Percentiles rank a stretch among this genome's conserved stretches.
These are phyloP conservation scores for Meriones psammophilus DNA, from an alignment of 2,797 vertebrate genomes.

Conservation along the genomic window DNA sequence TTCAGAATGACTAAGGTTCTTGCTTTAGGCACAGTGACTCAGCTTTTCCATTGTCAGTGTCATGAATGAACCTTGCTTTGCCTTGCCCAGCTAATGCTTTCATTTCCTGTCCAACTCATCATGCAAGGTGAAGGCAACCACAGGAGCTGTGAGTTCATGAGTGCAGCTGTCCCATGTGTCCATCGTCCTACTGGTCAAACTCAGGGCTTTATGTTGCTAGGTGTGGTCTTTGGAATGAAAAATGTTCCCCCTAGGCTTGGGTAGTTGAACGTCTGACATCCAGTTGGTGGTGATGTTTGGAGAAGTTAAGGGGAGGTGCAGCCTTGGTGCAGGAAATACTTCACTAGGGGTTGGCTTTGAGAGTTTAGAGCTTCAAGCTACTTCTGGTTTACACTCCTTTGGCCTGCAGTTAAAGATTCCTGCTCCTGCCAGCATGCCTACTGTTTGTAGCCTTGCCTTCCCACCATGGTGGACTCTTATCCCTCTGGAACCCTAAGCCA, in stretches of 20 bases:
- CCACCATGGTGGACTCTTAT: neutral
- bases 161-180: neutral
- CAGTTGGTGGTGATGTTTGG: neutral
- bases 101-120: conserved; percentile 4
- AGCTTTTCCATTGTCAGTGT: neutral
- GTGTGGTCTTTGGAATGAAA: neutral
- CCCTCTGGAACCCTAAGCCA: neutral
- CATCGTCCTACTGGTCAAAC: neutral
- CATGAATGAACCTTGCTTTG: neutral
- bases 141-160: neutral
- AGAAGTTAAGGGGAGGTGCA: neutral
- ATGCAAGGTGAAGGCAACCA: neutral
- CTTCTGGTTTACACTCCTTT: neutral
- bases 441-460: neutral
- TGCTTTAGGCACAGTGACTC: conserved; percentile 20
- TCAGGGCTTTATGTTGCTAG: neutral
- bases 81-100: conserved; percentile 33
- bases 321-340: neutral
- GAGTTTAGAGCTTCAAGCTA: neutral
- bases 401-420: neutral
- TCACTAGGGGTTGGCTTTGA: neutral
- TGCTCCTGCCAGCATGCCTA: neutral
- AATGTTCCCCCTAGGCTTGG: neutral
- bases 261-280: neutral
- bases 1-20: conserved; percentile 22